Conservation (phyloP, 2,888 invertebrate genomes). For the Acanthacorydalis orientalis region DNA sequence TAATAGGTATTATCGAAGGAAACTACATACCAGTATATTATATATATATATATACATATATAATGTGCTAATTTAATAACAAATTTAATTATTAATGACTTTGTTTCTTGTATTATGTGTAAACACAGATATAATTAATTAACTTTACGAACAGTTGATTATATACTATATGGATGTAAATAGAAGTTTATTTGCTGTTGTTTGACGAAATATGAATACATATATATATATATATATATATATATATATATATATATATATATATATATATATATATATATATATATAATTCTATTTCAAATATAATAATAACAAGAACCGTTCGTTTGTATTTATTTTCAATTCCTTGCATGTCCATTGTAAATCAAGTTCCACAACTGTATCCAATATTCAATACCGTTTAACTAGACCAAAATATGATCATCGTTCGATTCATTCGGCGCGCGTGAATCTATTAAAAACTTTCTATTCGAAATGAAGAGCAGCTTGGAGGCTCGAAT, state of each 20-base stretch:
- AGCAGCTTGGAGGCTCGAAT: no score
- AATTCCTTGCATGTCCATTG: neutral
- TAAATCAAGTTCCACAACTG: no score
- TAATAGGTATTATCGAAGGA: no score
- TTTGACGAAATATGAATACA: slow-evolving; percentile 2
- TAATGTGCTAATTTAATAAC: slow-evolving; percentile 7
- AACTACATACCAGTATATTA: no score
- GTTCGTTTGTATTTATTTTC: neutral
- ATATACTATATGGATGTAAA: slow-evolving; percentile 3
- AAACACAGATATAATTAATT: slow-evolving; percentile 7
- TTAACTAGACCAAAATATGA: no score
- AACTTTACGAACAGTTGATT: neutral
- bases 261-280: slow-evolving; percentile 5
- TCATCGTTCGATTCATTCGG: no score
- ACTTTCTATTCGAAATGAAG: no score
- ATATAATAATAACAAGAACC: no score
- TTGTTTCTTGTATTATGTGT: slow-evolving; percentile 5
- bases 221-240: slow-evolving; percentile 4
- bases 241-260: slow-evolving; percentile 5
- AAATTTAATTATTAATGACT: slow-evolving; percentile 7
- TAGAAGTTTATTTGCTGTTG: slow-evolving; percentile 1
- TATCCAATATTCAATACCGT: no score
- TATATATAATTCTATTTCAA: no score
- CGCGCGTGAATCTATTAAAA: no score
- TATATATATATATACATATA: slow-evolving; percentile 9